Conservation (phyloP, 2,888 invertebrate species). For the Tachina lurida region DNA sequence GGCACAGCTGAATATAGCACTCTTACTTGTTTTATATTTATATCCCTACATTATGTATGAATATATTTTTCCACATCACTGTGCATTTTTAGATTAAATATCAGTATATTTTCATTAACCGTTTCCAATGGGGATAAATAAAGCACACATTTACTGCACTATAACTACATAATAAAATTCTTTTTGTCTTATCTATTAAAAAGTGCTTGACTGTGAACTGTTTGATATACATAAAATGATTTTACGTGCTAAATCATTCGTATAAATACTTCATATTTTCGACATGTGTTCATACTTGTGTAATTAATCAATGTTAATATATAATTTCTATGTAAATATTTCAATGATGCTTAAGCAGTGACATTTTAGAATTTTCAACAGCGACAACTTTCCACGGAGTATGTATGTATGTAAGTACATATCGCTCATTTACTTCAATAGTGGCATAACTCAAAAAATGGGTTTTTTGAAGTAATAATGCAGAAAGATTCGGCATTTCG, state of each 20-base stretch:
- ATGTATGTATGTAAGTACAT: not conserved
- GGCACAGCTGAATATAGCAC: too few species aligned
- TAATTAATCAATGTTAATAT: constrained; percentile 16
- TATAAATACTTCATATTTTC: constrained; percentile 1
- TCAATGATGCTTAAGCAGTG: not conserved
- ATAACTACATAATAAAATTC: constrained; percentile 4
- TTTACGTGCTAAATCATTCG: constrained; percentile 22
- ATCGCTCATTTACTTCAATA: too few species aligned
- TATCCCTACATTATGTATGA: too few species aligned
- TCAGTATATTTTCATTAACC: not conserved
- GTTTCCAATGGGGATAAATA: not conserved
- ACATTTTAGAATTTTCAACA: too few species aligned
- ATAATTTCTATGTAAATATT: not conserved
- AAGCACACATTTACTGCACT: not conserved
- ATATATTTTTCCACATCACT: too few species aligned
- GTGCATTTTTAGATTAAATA: not conserved
- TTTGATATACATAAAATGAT: constrained; percentile 1
- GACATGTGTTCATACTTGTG: not conserved
- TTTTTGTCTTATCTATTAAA: constrained; percentile 24
- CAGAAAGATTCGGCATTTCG: too few species aligned
- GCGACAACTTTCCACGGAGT: too few species aligned
- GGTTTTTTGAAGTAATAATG: too few species aligned
- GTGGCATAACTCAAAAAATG: too few species aligned
- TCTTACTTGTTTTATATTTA: too few species aligned
- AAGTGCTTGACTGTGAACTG: constrained; percentile 31